Evolutionary conservation across 2,113 vertebrate species (phyloP).

Genomic region (Sander lucioperca): DNA sequence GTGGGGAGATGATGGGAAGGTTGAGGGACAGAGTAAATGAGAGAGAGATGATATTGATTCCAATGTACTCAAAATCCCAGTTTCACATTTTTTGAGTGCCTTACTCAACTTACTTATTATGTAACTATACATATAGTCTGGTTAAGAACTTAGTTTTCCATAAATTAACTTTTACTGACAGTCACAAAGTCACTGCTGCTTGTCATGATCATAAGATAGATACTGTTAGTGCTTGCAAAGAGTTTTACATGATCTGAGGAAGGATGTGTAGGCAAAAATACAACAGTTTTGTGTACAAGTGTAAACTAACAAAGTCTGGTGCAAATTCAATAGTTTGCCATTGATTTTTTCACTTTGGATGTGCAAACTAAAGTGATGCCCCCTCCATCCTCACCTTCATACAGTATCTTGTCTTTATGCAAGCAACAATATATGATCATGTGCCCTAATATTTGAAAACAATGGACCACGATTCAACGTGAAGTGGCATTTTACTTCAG

Average conservation of each 20-base stretch:
- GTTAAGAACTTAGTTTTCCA: background rate
- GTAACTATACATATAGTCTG: background rate
- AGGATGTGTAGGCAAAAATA: background rate
- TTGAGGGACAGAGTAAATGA: background rate
- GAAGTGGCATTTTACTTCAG: background rate
- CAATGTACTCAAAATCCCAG: background rate
- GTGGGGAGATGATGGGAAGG: background rate
- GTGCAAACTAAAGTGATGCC: background rate
- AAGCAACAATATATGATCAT: background rate
- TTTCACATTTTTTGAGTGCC: background rate
- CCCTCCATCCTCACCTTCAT: background rate
- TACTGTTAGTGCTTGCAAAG: background rate
- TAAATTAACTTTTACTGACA: background rate
- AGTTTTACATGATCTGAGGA: background rate
- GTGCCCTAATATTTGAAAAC: background rate
- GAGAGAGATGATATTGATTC: background rate
- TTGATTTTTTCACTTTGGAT: background rate
- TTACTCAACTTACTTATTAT: background rate
- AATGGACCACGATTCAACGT: background rate
- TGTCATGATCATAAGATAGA: background rate
- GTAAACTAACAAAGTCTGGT: background rate
- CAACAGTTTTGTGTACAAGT: background rate
- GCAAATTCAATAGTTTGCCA: no score
- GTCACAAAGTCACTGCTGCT: background rate
- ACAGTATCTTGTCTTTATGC: background rate